A percentile compares a stretch with the other conserved stretches of the same genome.
Conservation (phyloP, 2,113 vertebrate species). For the Neolamprologus toae region DNA sequence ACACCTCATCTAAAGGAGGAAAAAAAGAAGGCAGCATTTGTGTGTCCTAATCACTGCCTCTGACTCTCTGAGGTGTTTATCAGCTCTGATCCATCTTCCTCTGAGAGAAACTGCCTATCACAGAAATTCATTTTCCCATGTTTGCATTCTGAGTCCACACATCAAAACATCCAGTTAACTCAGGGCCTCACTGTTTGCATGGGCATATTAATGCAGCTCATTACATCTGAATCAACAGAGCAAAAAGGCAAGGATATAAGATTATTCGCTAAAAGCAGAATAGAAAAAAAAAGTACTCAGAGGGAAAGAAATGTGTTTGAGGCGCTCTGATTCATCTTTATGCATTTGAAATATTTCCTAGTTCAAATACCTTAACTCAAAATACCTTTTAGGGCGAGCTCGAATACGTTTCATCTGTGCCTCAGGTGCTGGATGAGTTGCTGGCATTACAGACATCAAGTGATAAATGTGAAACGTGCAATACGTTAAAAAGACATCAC, state of each 20-base stretch:
- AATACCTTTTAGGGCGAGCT: background rate
- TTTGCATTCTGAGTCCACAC: slow-evolving; percentile 17
- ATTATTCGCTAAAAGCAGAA: background rate
- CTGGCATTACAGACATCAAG: background rate
- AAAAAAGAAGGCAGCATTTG: background rate
- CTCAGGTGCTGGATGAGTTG: background rate
- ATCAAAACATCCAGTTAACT: slow-evolving; percentile 27
- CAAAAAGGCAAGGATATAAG: slow-evolving; percentile 21
- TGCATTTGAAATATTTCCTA: background rate
- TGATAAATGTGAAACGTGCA: background rate
- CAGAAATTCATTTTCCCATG: slow-evolving; percentile 15
- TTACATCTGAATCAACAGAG: slow-evolving; percentile 30
- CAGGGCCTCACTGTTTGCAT: slow-evolving; percentile 5
- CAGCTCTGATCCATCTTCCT: slow-evolving; percentile 2
- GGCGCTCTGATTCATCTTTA: background rate
- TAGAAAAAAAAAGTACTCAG: background rate
- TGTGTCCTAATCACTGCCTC: background rate
- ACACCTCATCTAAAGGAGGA: background rate
- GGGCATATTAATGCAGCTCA: slow-evolving; percentile 26
- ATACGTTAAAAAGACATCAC: background rate
- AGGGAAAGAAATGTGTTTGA: background rate
- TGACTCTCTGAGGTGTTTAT: slow-evolving; percentile 8
- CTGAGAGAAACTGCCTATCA: background rate
- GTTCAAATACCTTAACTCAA: background rate
- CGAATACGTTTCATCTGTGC: background rate